Conservation (phyloP, 1,140 invertebrate genomes). For the Drosophila watanabei region DNA sequence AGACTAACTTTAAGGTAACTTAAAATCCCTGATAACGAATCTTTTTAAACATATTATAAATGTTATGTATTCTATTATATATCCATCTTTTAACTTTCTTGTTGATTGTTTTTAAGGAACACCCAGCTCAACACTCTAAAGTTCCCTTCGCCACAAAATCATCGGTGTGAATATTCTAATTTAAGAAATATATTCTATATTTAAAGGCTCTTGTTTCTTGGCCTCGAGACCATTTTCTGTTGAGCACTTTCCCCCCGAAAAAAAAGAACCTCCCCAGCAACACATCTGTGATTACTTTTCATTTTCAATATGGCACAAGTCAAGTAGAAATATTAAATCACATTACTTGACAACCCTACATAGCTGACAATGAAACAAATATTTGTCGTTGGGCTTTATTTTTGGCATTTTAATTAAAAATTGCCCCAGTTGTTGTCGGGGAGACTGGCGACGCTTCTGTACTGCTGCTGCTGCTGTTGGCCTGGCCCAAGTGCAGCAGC, state of each 20-base stretch:
- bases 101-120: background rate
- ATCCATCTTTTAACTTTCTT: too few species aligned
- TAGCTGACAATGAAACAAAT: slow-evolving; percentile 58
- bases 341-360: slow-evolving; percentile 50
- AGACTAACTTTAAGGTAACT: too few species aligned
- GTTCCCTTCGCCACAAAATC: background rate
- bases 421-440: slow-evolving; percentile 59
- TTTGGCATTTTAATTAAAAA: slow-evolving; percentile 68
- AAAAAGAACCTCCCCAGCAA: background rate
- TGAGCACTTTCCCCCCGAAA: background rate
- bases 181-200: slow-evolving; percentile 13
- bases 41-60: too few species aligned
- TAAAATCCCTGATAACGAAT: too few species aligned
- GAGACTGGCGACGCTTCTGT: slow-evolving; percentile 37
- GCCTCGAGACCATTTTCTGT: slow-evolving; percentile 34
- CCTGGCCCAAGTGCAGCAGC: slow-evolving; percentile 28
- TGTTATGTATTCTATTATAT: too few species aligned
- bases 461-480: slow-evolving; percentile 23
- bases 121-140: background rate
- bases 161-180: slow-evolving; percentile 5
- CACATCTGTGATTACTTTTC: slow-evolving; percentile 39
- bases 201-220: slow-evolving; percentile 37
- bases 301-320: slow-evolving; percentile 43
- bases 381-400: slow-evolving; percentile 48
- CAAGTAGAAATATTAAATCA: slow-evolving; percentile 48